These are phyloP conservation scores for Ivindomyrus marchei DNA, from an alignment of 2,113 vertebrate species.

Conservation along the genomic window DNA sequence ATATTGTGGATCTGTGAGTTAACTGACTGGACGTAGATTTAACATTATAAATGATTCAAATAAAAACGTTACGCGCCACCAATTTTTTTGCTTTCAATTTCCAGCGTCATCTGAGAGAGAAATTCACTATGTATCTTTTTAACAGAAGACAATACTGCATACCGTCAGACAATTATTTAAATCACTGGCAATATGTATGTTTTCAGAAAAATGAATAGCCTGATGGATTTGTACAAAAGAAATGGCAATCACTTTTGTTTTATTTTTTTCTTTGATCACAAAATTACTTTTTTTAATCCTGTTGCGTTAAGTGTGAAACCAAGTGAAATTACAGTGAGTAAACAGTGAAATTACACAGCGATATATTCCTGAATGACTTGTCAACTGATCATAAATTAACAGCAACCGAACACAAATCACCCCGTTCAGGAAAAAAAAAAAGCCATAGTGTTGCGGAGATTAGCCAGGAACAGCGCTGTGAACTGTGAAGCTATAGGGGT, in stretches of 20 bases:
- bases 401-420: neutral
- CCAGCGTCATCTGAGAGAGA: neutral
- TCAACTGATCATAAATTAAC: slow-evolving; percentile 13
- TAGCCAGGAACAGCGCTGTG: neutral
- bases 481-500: neutral
- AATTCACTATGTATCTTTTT: neutral
- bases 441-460: neutral
- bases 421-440: neutral
- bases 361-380: slow-evolving; percentile 5
- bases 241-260: neutral
- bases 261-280: neutral
- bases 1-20: neutral
- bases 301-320: slow-evolving; percentile 1
- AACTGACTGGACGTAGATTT: neutral
- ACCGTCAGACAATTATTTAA: neutral
- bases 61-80: neutral
- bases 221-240: neutral
- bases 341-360: slow-evolving; percentile 6
- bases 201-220: neutral
- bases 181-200: neutral
- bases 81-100: neutral
- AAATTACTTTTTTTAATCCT: neutral
- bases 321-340: neutral
- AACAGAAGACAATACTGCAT: neutral
- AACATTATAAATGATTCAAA: neutral